Conservation (phyloP, 2,888 invertebrate genomes). For the Xestobium rufovillosum region DNA sequence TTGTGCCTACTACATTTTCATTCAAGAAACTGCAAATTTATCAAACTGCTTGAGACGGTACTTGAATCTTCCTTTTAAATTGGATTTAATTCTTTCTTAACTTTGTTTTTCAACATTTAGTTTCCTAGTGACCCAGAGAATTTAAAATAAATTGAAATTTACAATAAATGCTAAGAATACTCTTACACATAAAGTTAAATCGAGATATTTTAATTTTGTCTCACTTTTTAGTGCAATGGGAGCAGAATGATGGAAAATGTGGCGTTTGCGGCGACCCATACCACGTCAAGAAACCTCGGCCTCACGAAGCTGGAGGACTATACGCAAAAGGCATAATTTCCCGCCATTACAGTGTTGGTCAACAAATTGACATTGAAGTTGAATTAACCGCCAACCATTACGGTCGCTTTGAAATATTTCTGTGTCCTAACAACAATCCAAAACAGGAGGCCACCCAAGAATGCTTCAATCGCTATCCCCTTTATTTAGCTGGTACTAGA, state of each 20-base stretch:
- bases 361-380: slow-evolving; percentile 79
- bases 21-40: no score
- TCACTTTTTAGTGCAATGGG: slow-evolving; percentile 79
- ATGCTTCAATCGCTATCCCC: slow-evolving; percentile 74
- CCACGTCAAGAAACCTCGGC: slow-evolving; percentile 62
- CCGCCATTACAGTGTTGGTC: slow-evolving; percentile 73
- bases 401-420: slow-evolving; percentile 75
- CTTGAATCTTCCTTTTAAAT: no score
- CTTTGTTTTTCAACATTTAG: no score
- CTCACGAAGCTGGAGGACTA: slow-evolving; percentile 82
- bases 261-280: slow-evolving; percentile 87
- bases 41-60: no score
- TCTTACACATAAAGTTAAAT: no score
- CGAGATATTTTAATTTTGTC: no score
- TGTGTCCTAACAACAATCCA: slow-evolving; percentile 82
- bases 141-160: no score
- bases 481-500: slow-evolving; percentile 65
- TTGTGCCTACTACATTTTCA: no score
- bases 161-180: no score
- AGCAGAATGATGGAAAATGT: slow-evolving; percentile 76
- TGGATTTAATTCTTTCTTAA: no score
- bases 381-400: slow-evolving; percentile 87
- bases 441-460: slow-evolving; percentile 69
- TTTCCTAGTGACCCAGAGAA: no score
- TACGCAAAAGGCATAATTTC: slow-evolving; percentile 81